Conservation (phyloP, 2,797 vertebrate species). For the Thripadectes ignobilis region DNA sequence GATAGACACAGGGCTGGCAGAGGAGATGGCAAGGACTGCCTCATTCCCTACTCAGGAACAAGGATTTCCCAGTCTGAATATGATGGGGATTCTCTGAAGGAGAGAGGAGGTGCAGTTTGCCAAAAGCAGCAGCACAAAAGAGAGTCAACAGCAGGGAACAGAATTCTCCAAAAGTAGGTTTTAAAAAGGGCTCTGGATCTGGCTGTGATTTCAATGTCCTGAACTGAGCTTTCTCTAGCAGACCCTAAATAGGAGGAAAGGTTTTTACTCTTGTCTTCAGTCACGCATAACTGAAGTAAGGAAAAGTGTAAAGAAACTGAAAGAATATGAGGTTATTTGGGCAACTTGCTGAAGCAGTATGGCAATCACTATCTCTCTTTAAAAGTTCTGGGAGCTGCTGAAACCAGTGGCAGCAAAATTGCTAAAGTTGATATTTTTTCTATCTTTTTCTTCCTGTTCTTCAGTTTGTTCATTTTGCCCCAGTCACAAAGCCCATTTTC, state of each 20-base stretch:
- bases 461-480: background rate
- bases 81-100: background rate
- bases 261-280: background rate
- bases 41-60: background rate
- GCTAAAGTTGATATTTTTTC: background rate
- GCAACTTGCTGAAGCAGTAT: background rate
- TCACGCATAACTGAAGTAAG: background rate
- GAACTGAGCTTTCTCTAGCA: background rate
- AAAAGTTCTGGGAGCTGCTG: background rate
- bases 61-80: background rate
- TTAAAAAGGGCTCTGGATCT: background rate
- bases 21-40: background rate
- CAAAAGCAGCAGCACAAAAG: background rate
- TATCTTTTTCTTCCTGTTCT: background rate
- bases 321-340: background rate
- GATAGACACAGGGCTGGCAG: background rate
- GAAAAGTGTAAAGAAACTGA: background rate
- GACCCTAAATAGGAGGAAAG: background rate
- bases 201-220: background rate
- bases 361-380: background rate
- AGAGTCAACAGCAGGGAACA: slow-evolving; percentile 24
- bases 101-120: background rate
- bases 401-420: background rate
- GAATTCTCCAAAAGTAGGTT: slow-evolving; percentile 8
- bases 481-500: background rate